Conservation (phyloP, 2,113 vertebrate genomes). For the Sylvia atricapilla region DNA sequence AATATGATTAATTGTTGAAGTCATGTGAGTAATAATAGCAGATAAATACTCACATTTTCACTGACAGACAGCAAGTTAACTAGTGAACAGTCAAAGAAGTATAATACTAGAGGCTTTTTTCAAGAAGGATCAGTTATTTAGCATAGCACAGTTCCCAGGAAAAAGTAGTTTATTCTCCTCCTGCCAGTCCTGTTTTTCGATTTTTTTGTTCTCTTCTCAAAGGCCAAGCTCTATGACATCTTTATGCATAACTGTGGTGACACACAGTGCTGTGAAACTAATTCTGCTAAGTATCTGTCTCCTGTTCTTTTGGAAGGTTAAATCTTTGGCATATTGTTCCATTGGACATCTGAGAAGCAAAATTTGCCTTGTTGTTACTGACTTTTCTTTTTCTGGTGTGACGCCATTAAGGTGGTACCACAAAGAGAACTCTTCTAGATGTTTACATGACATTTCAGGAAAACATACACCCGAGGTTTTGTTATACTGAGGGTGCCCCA, state of each 20-base stretch:
- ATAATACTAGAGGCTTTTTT: not conserved
- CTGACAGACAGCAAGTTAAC: not conserved
- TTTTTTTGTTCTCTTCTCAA: not conserved
- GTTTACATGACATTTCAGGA: not conserved
- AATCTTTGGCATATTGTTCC: not conserved
- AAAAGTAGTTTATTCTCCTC: not conserved
- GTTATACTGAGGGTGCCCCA: not conserved
- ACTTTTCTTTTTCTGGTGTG: not conserved
- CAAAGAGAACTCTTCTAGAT: not conserved
- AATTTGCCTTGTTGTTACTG: not conserved
- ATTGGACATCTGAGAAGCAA: not conserved
- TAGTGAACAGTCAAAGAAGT: not conserved
- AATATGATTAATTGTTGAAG: not conserved
- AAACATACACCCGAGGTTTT: accelerated
- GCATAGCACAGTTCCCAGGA: not conserved
- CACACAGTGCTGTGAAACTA: not conserved
- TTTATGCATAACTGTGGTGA: not conserved
- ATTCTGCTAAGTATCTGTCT: not conserved
- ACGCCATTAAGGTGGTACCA: not conserved
- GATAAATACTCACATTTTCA: not conserved
- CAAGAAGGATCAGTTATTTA: not conserved
- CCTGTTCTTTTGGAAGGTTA: not conserved
- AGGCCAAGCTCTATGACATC: not conserved
- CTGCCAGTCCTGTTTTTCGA: not conserved
- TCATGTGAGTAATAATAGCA: not conserved